Evolutionary conservation across 1,140 invertebrate species (phyloP), one percentile per base, ranked within the genome.

Genomic region (Caenorhabditis tropicalis): DNA sequence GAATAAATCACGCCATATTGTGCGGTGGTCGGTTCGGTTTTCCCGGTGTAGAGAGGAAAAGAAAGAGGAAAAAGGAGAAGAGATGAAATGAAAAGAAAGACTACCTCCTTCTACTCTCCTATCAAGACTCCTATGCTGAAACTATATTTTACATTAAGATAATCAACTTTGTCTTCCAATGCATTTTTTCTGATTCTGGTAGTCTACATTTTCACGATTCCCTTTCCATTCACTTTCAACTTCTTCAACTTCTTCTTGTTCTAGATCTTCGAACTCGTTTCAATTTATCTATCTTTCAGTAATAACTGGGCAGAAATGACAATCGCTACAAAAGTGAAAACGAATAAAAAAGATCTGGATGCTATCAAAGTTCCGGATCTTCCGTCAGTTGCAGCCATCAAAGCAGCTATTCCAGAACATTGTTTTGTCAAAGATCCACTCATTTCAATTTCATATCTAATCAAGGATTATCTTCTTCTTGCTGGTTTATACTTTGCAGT

Each of bases 371-470:
- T 74, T 16, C 79, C 46, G 36, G 56, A 43, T 27, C 82, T 88
- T 19, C 87, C 87, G 27, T 83, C 87, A 10, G 79, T 83, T 21
- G 87, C 87, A 6, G 84, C 87, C 46, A 16, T 88, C 15, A 81
- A 87, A 39, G 46, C 85, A 10, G 88, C 86, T 0, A 87, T 92
- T 16, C 91, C 91, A 10, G 80, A 82, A 3, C 86, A 89, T 24
- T 91, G 91, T 56, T 92, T 91, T 81, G 87, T 91, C 70, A 87
- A 91, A 31, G 87, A 82, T 31, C 60, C 89, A 15, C 39, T 81
- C 9, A 87, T 82, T n/a, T 92, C 91, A 0, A 74, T 91, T 56
- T 90, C 89, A 65, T 92, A 90, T 70, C 87, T 89, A 2, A 12
- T 90, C 33, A 88, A 88, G 79, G 91, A 92, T 82, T 83, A 89